Base-by-base conservation (phyloP, 1,140 invertebrate genomes). In the Brachionus koreanus region DNA sequence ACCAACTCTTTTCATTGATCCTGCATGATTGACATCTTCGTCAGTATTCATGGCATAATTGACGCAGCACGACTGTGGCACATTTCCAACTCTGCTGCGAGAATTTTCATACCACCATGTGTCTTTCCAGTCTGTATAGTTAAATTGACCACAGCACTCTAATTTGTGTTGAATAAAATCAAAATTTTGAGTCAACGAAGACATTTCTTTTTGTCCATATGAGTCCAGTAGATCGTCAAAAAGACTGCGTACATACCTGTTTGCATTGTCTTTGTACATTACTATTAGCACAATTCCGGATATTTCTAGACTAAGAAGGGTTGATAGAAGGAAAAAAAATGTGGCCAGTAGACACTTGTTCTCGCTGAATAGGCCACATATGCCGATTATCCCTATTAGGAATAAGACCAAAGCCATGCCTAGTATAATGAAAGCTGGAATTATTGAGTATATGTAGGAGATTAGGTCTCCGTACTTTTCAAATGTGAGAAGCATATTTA, bases 91-190 rank as follows among this genome's bases (percentile, higher is more conserved):
- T 5, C 74, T n/a, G 37, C 25, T 19, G 7, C 52, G 23, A 3
- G 74, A 46, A 42, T 52, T 52, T 10, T 77, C 46, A 37, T 77
- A 77, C 74, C 74, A 77, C 74, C 74, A 77, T 7, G 74, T 77
- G n/a, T 77, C 19, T 19, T 77, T 52, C 74, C 74, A 77, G 37
- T 77, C 74, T 9, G 39, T 77, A 19, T 77, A 77, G 37, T 77
- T 77, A 29, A 23, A 77, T n/a, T 77, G 43, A 0, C 74, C 74
- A 52, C 74, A 77, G 23, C 74, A 77, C 10, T 77, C 52, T 4
- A 77, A 29, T 61, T 77, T 77, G 19, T 61, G 42, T 49, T 77
- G 74, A 13, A 77, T 37, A 37, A 37, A 77, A 42, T 77, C 74
- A 52, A 77, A 77, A 29, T 77, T 77, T 49, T 77, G 74, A 5